These are phyloP conservation scores for Ligdia adustata DNA, from an alignment of 2,888 invertebrate genomes.

Conservation along the genomic window DNA sequence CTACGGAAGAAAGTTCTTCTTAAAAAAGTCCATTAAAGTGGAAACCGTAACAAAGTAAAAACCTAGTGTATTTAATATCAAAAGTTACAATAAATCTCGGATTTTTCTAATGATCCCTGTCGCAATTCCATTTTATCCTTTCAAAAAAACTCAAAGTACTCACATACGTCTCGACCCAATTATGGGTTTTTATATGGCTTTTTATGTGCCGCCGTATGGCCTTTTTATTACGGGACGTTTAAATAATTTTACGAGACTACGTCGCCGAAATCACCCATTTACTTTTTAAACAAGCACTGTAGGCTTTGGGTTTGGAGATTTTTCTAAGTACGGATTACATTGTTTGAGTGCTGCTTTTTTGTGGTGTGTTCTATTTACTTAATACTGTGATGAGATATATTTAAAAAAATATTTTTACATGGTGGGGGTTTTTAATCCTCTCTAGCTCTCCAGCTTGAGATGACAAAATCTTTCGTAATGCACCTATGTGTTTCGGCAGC, in stretches of 20 bases:
- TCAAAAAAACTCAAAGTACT: conserved; percentile 19
- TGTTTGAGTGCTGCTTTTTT: too few relatives aligned
- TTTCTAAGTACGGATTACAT: too few relatives aligned
- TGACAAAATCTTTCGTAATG: too few relatives aligned
- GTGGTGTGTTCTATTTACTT: too few relatives aligned
- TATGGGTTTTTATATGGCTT: conserved; percentile 30
- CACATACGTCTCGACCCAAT: conserved; percentile 28
- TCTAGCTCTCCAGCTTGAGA: too few relatives aligned
- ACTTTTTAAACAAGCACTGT: conserved; percentile 59
- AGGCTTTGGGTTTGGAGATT: conserved; percentile 22
- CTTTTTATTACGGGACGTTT: conserved; percentile 74
- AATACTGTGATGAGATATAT: too few relatives aligned
- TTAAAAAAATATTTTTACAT: too few relatives aligned
- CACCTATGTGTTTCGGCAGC: too few relatives aligned
- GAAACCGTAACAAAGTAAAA: not conserved
- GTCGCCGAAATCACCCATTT: conserved; percentile 69
- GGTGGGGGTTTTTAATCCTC: too few relatives aligned
- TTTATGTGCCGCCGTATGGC: conserved; percentile 68
- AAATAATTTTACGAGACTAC: conserved; percentile 80
- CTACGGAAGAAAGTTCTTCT: too few relatives aligned
- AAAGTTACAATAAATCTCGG: not conserved
- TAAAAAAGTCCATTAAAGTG: too few relatives aligned
- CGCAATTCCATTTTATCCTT: conserved; percentile 11
- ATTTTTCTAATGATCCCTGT: conserved; percentile 15
- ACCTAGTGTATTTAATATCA: too few relatives aligned